These are phyloP conservation scores for Oscheius sp. DNA, from an alignment of 2,888 invertebrate species.

Conservation along the genomic window DNA sequence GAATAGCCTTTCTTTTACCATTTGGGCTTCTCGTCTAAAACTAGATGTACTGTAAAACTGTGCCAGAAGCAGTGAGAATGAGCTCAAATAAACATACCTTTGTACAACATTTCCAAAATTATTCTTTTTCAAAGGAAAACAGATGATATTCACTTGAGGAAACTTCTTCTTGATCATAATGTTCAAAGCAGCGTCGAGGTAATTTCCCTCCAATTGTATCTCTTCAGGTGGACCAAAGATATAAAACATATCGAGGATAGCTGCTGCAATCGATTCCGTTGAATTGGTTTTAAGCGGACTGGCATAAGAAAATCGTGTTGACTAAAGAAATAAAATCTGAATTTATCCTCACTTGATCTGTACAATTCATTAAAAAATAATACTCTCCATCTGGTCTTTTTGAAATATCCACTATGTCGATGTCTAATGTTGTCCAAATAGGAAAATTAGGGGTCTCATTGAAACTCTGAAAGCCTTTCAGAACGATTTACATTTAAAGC, in stretches of 20 bases:
- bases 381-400: slow-evolving; percentile 14
- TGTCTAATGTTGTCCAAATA: slow-evolving; percentile 18
- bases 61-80: background rate
- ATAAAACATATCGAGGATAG: slow-evolving; percentile 10
- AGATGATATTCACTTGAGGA: background rate
- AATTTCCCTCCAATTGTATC: slow-evolving; percentile 1
- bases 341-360: slow-evolving; percentile 13
- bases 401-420: slow-evolving; percentile 17
- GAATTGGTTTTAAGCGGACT: background rate
- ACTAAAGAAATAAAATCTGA: background rate
- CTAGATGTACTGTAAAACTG: background rate
- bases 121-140: slow-evolving; percentile 8
- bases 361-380: slow-evolving; percentile 8
- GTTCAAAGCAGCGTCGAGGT: background rate
- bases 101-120: background rate
- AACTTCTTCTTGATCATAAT: background rate
- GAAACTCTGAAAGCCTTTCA: background rate
- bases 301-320: slow-evolving; percentile 15
- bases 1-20: slow-evolving; percentile 20
- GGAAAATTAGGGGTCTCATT: background rate
- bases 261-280: background rate
- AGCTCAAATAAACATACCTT: slow-evolving; percentile 1
- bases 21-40: slow-evolving; percentile 21
- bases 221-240: slow-evolving; percentile 13
- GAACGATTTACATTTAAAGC: background rate